Conservation (phyloP, 2,888 invertebrate species). For the Fragum whitleyi region DNA sequence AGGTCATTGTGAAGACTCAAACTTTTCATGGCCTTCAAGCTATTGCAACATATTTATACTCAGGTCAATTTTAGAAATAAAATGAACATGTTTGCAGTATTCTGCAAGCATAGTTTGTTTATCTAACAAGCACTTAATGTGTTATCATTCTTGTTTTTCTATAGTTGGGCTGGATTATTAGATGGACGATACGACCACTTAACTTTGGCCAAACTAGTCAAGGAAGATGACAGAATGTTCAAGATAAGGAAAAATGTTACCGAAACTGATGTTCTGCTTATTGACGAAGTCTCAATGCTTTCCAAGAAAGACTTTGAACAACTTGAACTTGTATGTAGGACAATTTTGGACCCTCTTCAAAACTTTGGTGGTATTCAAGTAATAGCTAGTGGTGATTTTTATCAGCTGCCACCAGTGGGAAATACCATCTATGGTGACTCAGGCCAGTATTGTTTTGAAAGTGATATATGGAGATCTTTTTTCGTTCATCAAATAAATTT, state of each 20-base stretch:
- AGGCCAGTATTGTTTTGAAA: conserved; percentile 54
- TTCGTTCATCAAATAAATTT: conserved; percentile 39
- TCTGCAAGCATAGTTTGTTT: too few relatives aligned
- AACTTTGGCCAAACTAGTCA: conserved; percentile 22
- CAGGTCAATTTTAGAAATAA: too few relatives aligned
- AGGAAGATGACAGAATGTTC: conserved; percentile 20
- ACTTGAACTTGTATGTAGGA: conserved; percentile 32
- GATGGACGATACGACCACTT: conserved; percentile 40
- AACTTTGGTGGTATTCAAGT: conserved; percentile 47
- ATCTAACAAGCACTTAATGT: too few relatives aligned
- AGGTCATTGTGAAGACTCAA: too few relatives aligned
- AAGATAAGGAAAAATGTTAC: not conserved
- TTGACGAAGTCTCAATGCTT: conserved; percentile 42
- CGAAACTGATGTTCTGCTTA: conserved; percentile 2
- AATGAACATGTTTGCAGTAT: too few relatives aligned
- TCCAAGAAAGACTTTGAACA: conserved; percentile 34
- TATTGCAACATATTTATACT: too few relatives aligned
- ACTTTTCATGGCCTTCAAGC: too few relatives aligned
- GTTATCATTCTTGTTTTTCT: conserved; percentile 12
- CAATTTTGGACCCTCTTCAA: not conserved
- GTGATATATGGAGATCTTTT: conserved; percentile 28
- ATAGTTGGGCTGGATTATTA: conserved; percentile 36
- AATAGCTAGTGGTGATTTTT: conserved; percentile 53
- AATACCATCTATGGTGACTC: conserved; percentile 39
- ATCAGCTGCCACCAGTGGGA: conserved; percentile 49